These are phyloP conservation scores for Diacarnus erythraeanus DNA, from an alignment of 37 sponge, comb jelly and placozoan species.

Conservation along the genomic window DNA sequence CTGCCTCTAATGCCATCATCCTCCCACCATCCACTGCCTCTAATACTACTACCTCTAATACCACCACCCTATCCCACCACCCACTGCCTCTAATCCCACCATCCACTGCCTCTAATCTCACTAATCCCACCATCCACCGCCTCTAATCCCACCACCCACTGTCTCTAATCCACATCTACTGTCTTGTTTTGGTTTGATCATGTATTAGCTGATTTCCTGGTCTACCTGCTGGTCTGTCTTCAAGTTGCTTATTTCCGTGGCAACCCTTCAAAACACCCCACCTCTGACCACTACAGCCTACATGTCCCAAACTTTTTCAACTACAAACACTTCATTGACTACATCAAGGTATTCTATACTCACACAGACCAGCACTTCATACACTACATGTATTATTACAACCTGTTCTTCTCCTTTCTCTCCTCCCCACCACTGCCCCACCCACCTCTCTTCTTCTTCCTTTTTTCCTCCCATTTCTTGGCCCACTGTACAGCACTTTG, in stretches of 20 bases:
- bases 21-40: too few species aligned
- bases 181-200: not conserved
- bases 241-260: conserved; percentile 29
- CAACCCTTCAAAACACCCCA: conserved; percentile 16
- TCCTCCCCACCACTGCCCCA: not conserved
- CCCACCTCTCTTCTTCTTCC: not conserved
- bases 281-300: conserved; percentile 4
- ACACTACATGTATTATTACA: not conserved
- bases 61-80: too few species aligned
- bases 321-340: conserved; percentile 12
- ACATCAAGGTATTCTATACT: conserved; percentile 47
- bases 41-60: too few species aligned
- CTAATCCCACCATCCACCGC: too few species aligned
- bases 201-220: conserved; percentile 66
- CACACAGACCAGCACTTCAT: not conserved
- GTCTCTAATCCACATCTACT: not conserved
- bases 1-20: too few species aligned
- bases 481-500: conserved; percentile 27
- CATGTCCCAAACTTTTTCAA: conserved; percentile 7
- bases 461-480: not conserved
- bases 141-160: too few species aligned
- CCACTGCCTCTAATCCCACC: too few species aligned
- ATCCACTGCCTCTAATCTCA: too few species aligned
- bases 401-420: not conserved
- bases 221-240: conserved; percentile 48